Evolutionary conservation across 1,140 invertebrate species (phyloP).

Genomic region (Lepidotrigona ventralis): DNA sequence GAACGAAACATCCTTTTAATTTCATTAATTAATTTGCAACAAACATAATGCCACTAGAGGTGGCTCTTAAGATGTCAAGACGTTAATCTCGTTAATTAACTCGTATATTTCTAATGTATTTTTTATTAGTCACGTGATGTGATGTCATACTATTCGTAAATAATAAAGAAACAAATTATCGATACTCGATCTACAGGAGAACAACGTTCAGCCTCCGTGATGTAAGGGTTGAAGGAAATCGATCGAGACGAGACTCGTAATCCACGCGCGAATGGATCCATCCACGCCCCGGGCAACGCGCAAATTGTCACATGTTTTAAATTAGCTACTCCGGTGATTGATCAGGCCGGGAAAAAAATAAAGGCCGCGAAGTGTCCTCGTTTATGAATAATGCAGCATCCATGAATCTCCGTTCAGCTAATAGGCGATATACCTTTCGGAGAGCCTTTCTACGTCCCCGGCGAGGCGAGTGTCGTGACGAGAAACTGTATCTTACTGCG

Average conservation of each 20-base stretch:
- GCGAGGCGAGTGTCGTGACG: constrained; percentile 51
- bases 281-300: not conserved
- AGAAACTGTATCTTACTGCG: constrained; percentile 61
- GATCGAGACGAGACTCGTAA: not conserved
- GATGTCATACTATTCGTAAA: no score
- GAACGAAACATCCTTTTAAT: no score
- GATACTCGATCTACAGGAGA: no score
- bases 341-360: not conserved
- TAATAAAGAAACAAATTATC: no score
- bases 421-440: constrained; percentile 55
- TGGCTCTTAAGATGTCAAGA: no score
- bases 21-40: no score
- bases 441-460: constrained; percentile 52
- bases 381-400: constrained; percentile 53
- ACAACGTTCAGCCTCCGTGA: not conserved
- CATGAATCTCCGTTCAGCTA: constrained; percentile 45
- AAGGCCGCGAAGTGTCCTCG: constrained; percentile 9
- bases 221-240: not conserved
- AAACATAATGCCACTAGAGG: no score
- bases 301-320: constrained; percentile 1
- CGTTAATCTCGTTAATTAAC: no score
- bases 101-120: no score
- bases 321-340: not conserved
- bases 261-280: not conserved
- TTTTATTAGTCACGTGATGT: no score